These are phyloP conservation scores for Yoshiicerus persimilis DNA, from an alignment of 1,140 invertebrate species.

Conservation along the genomic window DNA sequence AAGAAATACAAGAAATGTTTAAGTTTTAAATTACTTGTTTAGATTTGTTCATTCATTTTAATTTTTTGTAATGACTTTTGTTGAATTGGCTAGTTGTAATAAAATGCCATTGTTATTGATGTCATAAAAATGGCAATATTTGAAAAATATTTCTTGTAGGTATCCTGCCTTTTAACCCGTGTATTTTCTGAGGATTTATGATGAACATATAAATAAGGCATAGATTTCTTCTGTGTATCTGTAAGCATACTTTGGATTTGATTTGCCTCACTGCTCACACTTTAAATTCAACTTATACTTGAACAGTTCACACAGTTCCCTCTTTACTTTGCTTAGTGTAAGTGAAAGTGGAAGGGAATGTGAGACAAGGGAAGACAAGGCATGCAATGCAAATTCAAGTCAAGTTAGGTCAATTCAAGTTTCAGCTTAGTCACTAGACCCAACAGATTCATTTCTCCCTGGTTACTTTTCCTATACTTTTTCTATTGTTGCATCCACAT, in stretches of 20 bases:
- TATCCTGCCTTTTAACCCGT: too few relatives aligned
- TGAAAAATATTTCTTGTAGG: too few relatives aligned
- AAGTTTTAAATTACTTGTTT: too few relatives aligned
- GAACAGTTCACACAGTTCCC: not conserved
- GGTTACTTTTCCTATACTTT: not conserved
- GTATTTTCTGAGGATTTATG: too few relatives aligned
- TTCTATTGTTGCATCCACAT: not conserved
- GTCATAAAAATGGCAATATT: too few relatives aligned
- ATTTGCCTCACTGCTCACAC: not conserved
- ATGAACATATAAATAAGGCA: too few relatives aligned
- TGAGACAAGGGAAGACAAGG: not conserved
- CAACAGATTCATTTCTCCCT: not conserved
- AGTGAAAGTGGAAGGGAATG: not conserved
- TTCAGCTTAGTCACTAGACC: not conserved
- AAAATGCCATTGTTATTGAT: too few relatives aligned
- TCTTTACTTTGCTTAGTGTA: not conserved
- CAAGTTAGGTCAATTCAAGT: not conserved
- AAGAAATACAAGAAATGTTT: too few relatives aligned
- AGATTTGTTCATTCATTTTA: too few relatives aligned
- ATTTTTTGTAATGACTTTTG: too few relatives aligned
- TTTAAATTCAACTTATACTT: constrained; percentile 22
- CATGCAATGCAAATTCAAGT: not conserved
- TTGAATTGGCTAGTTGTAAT: not conserved
- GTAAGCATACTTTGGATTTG: not conserved
- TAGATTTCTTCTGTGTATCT: too few relatives aligned